phyloP scores from a whole-genome alignment of 2,797 vertebrate species.

The Hozukius guyotensis region DNA sequence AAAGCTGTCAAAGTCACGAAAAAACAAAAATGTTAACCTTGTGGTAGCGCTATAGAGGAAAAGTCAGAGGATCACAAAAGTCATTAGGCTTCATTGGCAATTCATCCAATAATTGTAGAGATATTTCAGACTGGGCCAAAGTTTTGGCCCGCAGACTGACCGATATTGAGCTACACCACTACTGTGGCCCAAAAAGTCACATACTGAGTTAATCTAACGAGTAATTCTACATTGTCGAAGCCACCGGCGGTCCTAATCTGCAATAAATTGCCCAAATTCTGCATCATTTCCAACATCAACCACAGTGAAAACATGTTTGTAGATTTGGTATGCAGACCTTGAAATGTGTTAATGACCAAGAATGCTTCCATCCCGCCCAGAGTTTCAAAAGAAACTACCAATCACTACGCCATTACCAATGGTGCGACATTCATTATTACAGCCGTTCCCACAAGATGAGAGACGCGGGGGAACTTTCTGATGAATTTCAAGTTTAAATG shows the following conservation, averaged over 20 bases:
- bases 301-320: constrained; percentile 44
- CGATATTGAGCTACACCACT: background rate
- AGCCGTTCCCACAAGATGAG: constrained; percentile 73
- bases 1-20: background rate
- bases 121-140: background rate
- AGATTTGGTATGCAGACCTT: constrained; percentile 40
- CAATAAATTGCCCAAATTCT: constrained; percentile 28
- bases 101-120: background rate
- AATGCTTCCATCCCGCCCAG: constrained; percentile 35
- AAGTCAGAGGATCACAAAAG: background rate
- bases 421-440: constrained; percentile 65
- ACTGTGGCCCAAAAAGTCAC: background rate
- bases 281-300: constrained; percentile 40
- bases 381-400: constrained; percentile 63
- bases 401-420: constrained; percentile 53
- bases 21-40: background rate
- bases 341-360: constrained; percentile 55
- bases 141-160: background rate
- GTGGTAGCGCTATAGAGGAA: background rate
- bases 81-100: background rate
- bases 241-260: constrained; percentile 36
- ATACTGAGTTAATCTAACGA: constrained; percentile 2
- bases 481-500: constrained; percentile 79
- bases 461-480: constrained; percentile 59
- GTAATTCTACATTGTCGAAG: constrained; percentile 15